Evolutionary conservation across 2,888 invertebrate species (phyloP).

Genomic region (Tetranychus piercei): DNA sequence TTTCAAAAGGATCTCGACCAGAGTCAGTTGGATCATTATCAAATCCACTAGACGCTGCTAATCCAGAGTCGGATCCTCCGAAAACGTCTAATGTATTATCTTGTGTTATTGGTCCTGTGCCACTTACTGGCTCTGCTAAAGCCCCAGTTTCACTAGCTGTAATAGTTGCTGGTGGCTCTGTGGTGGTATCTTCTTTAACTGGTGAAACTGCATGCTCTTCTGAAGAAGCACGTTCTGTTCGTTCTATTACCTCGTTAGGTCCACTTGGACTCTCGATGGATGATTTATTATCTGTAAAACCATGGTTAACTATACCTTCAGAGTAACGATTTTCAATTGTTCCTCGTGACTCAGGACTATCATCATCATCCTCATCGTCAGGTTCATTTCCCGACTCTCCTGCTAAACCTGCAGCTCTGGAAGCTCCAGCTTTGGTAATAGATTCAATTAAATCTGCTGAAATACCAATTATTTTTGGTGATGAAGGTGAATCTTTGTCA

Average conservation of each 20-base stretch:
- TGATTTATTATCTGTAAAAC: neutral
- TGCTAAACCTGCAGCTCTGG: neutral
- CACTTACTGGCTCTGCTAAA: neutral
- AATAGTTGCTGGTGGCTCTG: neutral
- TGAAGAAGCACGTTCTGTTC: neutral
- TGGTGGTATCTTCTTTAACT: neutral
- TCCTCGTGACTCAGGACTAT: neutral
- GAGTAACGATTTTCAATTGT: neutral
- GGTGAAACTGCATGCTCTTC: neutral
- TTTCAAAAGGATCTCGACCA: conserved; percentile 26
- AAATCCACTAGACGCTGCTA: conserved; percentile 8
- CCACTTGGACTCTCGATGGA: neutral
- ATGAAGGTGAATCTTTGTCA: conserved; percentile 16
- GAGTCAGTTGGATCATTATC: conserved; percentile 18
- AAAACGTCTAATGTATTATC: conserved; percentile 11
- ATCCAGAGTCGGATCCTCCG: conserved; percentile 12
- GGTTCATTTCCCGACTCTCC: conserved; percentile 11
- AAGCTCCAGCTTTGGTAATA: neutral
- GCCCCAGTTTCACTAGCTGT: conserved; percentile 4
- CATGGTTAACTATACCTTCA: neutral
- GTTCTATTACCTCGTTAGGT: neutral
- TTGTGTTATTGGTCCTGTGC: neutral
- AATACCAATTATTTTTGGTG: conserved; percentile 1
- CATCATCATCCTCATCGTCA: conserved; percentile 2
- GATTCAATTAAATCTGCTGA: neutral